Evolutionary conservation across 2,888 invertebrate genomes (phyloP).

Genomic region (Spilarctia lutea): DNA sequence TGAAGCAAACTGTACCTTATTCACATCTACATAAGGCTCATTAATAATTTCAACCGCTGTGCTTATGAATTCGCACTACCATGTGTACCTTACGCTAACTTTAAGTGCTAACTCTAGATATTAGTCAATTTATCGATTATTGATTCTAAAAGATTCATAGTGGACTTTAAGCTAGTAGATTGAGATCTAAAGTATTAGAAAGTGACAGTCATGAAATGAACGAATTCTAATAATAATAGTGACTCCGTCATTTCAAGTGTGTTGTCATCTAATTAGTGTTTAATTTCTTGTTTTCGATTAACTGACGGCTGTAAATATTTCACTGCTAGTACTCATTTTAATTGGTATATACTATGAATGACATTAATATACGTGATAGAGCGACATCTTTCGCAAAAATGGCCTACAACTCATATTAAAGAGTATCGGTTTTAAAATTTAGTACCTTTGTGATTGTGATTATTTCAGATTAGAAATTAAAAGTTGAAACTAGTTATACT

Average conservation of each 20-base stretch:
- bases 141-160: conserved; percentile 4
- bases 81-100: conserved; percentile 32
- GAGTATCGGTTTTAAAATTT: background rate
- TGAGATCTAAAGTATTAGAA: background rate
- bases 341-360: background rate
- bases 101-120: conserved; percentile 21
- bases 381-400: background rate
- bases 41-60: conserved; percentile 30
- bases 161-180: background rate
- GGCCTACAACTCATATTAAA: background rate
- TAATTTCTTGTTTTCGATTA: background rate
- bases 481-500: background rate
- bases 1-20: conserved; percentile 49
- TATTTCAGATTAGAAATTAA: background rate
- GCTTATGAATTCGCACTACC: conserved; percentile 37
- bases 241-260: background rate
- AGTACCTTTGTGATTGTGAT: background rate
- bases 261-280: background rate
- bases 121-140: conserved; percentile 5
- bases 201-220: background rate
- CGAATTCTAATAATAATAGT: background rate
- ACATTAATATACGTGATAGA: background rate
- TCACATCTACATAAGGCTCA: conserved; percentile 28
- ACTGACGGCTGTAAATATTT: background rate
- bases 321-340: background rate